phyloP scores from a whole-genome alignment of 23 tunicate genomes.

The Phallusia fumigata region DNA sequence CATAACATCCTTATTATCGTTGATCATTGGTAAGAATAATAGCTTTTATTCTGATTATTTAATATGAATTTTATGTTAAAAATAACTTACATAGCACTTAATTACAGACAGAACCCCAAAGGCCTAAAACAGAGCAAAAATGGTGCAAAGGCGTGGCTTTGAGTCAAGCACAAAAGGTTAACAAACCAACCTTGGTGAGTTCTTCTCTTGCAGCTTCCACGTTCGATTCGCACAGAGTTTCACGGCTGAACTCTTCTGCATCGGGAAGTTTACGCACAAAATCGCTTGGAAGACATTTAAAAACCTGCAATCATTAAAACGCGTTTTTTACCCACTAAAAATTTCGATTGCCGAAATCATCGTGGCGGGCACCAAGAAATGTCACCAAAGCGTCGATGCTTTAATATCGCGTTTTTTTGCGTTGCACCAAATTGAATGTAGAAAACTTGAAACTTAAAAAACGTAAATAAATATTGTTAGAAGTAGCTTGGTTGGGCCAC shows the following conservation, averaged over 20 bases:
- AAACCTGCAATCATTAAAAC: conserved; percentile 40
- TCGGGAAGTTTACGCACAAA: conserved; percentile 32
- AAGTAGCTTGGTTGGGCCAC: not conserved
- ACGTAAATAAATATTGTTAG: not conserved
- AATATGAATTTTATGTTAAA: too few species aligned
- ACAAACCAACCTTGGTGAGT: conserved; percentile 55
- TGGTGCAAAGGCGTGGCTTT: too few species aligned
- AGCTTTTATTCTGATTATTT: too few species aligned
- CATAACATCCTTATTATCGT: too few species aligned
- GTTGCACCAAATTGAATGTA: not conserved
- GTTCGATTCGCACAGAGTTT: conserved; percentile 34
- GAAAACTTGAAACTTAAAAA: not conserved
- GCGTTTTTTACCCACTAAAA: not conserved
- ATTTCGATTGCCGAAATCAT: too few species aligned
- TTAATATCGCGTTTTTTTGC: not conserved
- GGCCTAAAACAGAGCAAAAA: too few species aligned
- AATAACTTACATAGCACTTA: too few species aligned
- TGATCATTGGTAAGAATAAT: too few species aligned
- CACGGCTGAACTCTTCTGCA: conserved; percentile 28
- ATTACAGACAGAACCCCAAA: too few species aligned
- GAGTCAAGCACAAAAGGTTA: too few species aligned
- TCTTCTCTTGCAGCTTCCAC: conserved; percentile 47
- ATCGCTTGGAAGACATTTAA: conserved; percentile 86
- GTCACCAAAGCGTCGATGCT: too few species aligned
- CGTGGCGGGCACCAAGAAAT: too few species aligned